Evolutionary conservation across 2,888 invertebrate genomes (phyloP).

Genomic region (Folsomia candida): DNA sequence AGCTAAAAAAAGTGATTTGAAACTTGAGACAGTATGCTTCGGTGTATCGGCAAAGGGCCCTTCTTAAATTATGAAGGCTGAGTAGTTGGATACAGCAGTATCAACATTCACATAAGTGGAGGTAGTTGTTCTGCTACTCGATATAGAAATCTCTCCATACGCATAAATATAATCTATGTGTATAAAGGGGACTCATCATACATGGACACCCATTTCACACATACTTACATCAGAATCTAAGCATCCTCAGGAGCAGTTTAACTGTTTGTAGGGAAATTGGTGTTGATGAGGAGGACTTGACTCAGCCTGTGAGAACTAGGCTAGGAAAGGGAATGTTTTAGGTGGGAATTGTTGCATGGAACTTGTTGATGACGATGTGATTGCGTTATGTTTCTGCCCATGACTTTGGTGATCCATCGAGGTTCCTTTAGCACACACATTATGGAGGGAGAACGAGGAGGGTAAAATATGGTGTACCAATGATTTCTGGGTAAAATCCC

Average conservation of each 20-base stretch:
- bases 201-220: background rate
- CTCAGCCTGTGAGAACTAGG: background rate
- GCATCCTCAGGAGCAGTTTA: background rate
- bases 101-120: background rate
- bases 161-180: too few relatives aligned
- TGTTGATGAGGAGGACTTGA: background rate
- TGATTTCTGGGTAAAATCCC: conserved; percentile 21
- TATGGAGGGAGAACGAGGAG: too few relatives aligned
- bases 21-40: conserved; percentile 33
- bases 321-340: too few relatives aligned
- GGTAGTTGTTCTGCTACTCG: background rate
- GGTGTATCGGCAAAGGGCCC: conserved; percentile 28
- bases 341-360: too few relatives aligned
- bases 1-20: conserved; percentile 32
- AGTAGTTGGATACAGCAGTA: background rate
- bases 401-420: too few relatives aligned
- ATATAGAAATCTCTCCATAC: too few relatives aligned
- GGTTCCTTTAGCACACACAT: too few relatives aligned
- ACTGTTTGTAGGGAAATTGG: background rate
- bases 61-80: conserved; percentile 21
- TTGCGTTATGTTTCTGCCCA: too few relatives aligned
- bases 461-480: background rate
- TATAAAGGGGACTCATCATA: background rate
- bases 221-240: too few relatives aligned
- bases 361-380: too few relatives aligned